phyloP scores from a whole-genome alignment of 53 echinoderm and acorn worm species.

The Hippasteria phrygiana region DNA sequence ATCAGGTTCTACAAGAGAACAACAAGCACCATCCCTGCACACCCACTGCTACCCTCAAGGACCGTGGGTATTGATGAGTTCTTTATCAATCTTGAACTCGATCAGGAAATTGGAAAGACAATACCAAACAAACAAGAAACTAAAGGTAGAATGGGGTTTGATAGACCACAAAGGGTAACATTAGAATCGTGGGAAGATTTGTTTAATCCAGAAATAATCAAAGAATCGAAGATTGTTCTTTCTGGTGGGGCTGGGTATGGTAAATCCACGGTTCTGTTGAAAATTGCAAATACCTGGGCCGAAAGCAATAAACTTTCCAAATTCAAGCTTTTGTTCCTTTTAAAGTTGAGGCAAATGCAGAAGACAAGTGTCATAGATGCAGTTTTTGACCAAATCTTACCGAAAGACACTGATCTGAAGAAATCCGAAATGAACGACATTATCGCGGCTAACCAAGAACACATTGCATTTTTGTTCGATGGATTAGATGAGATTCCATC shows the following conservation, averaged over 20 bases:
- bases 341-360: background rate
- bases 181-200: background rate
- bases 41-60: constrained; percentile 2
- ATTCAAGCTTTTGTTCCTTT: constrained; percentile 1
- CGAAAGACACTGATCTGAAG: background rate
- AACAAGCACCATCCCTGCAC: constrained; percentile 7
- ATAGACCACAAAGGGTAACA: background rate
- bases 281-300: background rate
- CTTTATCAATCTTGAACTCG: background rate
- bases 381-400: constrained; percentile 19
- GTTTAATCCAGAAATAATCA: background rate
- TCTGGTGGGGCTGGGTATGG: constrained; percentile 24
- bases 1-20: background rate
- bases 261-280: background rate
- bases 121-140: background rate
- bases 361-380: constrained; percentile 2
- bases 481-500: constrained; percentile 21
- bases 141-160: background rate
- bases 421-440: background rate
- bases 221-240: background rate
- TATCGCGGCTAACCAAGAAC: background rate
- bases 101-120: background rate
- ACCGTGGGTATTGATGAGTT: background rate
- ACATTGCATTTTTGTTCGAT: background rate
- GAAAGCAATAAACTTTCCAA: too few species aligned